Percentiles rank a stretch among this genome's conserved stretches.
Conservation (phyloP, 2,797 vertebrate species). For the Dendrocincla fuliginosa region DNA sequence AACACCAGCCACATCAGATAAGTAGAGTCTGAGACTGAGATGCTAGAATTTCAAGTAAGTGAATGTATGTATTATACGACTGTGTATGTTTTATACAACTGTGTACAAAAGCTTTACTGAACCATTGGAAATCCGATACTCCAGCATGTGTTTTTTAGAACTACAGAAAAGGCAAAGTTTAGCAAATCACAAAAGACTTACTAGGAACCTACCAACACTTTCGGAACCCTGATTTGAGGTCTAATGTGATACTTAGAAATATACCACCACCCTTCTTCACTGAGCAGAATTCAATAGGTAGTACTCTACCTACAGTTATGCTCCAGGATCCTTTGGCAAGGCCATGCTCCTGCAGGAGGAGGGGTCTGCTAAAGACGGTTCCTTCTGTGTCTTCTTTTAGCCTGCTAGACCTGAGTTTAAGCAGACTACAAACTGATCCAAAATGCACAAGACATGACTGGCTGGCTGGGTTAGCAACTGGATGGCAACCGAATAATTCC, state of each 20-base stretch:
- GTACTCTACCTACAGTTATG: neutral
- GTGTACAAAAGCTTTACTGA: neutral
- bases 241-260: neutral
- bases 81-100: neutral
- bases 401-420: neutral
- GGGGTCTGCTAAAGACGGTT: neutral
- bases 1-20: neutral
- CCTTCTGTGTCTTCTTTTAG: neutral
- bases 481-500: neutral
- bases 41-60: neutral
- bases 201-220: neutral
- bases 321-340: neutral
- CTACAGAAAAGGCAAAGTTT: neutral
- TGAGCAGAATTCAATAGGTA: neutral
- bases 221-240: neutral
- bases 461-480: neutral
- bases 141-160: neutral
- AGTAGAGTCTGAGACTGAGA: neutral
- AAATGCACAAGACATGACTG: neutral
- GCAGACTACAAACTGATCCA: neutral
- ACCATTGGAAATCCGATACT: neutral
- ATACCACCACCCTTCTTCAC: neutral
- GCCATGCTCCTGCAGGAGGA: neutral
- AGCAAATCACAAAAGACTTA: neutral
- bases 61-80: neutral